Percentiles rank a stretch among this genome's conserved stretches.
phyloP scores from a whole-genome alignment of 2,888 invertebrate genomes.

The Phasia obesa region DNA sequence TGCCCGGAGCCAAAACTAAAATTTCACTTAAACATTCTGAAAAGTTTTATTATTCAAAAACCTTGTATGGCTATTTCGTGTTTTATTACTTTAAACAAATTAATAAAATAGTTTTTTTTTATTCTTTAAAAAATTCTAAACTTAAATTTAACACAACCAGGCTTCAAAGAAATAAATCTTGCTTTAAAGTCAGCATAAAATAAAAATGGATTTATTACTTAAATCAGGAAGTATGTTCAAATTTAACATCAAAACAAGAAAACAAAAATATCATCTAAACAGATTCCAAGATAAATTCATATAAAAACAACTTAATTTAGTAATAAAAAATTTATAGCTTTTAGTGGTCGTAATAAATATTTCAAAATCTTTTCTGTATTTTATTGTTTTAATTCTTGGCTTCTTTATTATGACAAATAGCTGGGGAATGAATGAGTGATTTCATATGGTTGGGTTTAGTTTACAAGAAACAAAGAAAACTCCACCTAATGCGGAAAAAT shows the following conservation, averaged over 20 bases:
- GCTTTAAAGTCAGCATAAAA: too few species aligned
- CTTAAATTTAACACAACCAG: not conserved
- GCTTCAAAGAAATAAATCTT: too few species aligned
- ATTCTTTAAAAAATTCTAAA: too few species aligned
- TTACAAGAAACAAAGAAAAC: slow-evolving; percentile 61
- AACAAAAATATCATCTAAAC: not conserved
- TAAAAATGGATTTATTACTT: too few species aligned
- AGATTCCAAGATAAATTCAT: slow-evolving; percentile 12
- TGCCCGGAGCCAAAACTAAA: slow-evolving; percentile 51
- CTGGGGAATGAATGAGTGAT: slow-evolving; percentile 55
- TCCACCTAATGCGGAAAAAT: slow-evolving; percentile 60
- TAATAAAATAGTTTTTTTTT: slow-evolving; percentile 51
- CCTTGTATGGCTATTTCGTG: not conserved
- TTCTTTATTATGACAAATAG: slow-evolving; percentile 68
- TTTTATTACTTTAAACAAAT: slow-evolving; percentile 36
- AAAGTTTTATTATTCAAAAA: slow-evolving; percentile 54
- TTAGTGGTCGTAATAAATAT: slow-evolving; percentile 56
- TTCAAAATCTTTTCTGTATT: slow-evolving; percentile 40
- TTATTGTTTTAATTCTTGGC: slow-evolving; percentile 50
- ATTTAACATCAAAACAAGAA: not conserved
- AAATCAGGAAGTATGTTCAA: too few species aligned
- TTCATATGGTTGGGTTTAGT: slow-evolving; percentile 46
- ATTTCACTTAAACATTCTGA: slow-evolving; percentile 38
- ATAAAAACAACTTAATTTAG: slow-evolving; percentile 38
- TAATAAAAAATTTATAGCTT: slow-evolving; percentile 26